These are phyloP conservation scores for Rotaria sp. DNA, from an alignment of 2,888 invertebrate species.

Conservation along the genomic window DNA sequence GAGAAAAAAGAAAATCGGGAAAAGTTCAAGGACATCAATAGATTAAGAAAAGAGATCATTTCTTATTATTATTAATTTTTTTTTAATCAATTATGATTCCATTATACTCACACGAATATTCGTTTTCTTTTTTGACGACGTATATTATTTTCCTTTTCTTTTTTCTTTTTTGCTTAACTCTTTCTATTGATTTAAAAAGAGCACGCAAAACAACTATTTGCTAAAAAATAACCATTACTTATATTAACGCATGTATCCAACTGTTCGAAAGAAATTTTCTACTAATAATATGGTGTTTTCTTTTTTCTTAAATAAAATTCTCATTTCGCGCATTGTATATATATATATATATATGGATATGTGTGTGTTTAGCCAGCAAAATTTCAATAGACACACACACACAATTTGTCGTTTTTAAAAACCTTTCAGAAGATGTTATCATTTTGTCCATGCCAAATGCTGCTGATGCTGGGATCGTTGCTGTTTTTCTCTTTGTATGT, in stretches of 20 bases:
- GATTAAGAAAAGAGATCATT: not conserved
- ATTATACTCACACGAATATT: not conserved
- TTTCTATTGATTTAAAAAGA: constrained; percentile 16
- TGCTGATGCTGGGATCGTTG: constrained; percentile 15
- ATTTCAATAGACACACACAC: constrained; percentile 2
- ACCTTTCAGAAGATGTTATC: constrained; percentile 21
- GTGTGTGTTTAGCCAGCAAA: constrained; percentile 13
- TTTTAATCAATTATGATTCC: not conserved
- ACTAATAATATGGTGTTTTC: not conserved
- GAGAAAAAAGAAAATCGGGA: not conserved
- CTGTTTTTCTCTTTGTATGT: constrained; percentile 11
- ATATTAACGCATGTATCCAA: not conserved
- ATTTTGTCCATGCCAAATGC: constrained; percentile 24
- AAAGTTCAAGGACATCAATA: constrained; percentile 14
- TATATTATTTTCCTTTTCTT: not conserved
- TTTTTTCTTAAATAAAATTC: constrained; percentile 11
- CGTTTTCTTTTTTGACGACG: constrained; percentile 9
- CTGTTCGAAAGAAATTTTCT: not conserved
- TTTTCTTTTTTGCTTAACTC: constrained; percentile 1
- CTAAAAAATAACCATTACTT: not conserved
- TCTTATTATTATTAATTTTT: too few relatives aligned
- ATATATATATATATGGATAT: not conserved
- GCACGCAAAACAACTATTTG: constrained; percentile 1
- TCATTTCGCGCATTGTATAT: constrained; percentile 7
- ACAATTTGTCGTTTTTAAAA: constrained; percentile 13